A percentile compares a stretch with the other conserved stretches of the same genome.
Conservation (phyloP, 2,888 invertebrate genomes). For the Nysson spinosus region DNA sequence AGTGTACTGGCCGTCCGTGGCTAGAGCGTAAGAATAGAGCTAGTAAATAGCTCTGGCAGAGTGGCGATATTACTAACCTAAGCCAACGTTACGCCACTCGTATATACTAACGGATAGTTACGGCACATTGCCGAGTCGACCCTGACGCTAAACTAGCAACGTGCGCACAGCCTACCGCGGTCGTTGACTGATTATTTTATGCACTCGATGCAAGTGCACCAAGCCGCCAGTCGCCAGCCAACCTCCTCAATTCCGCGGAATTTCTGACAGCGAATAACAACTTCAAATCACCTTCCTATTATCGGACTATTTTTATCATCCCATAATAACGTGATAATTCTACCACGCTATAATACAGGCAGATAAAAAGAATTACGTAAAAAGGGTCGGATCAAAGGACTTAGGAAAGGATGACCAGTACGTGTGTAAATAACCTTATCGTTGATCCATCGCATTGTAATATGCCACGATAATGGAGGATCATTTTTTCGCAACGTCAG, state of each 20-base stretch:
- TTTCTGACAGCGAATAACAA: no score
- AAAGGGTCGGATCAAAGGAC: no score
- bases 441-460: no score
- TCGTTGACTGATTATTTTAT: constrained; percentile 73
- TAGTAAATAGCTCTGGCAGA: constrained; percentile 64
- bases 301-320: no score
- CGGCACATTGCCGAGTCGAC: constrained; percentile 64
- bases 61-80: constrained; percentile 72
- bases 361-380: no score
- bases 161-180: constrained; percentile 60
- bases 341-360: no score
- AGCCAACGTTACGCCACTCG: constrained; percentile 67
- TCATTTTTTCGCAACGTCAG: background rate
- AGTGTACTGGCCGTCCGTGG: constrained; percentile 36
- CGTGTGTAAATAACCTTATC: no score
- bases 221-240: background rate
- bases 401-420: no score
- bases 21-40: constrained; percentile 69
- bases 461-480: background rate
- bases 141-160: constrained; percentile 67
- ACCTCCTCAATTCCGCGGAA: no score
- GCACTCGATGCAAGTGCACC: constrained; percentile 64
- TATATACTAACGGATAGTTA: no score
- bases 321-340: no score
- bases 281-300: no score